Evolutionary conservation across 2,888 invertebrate species (phyloP).

Genomic region (Apotomis betuletana): DNA sequence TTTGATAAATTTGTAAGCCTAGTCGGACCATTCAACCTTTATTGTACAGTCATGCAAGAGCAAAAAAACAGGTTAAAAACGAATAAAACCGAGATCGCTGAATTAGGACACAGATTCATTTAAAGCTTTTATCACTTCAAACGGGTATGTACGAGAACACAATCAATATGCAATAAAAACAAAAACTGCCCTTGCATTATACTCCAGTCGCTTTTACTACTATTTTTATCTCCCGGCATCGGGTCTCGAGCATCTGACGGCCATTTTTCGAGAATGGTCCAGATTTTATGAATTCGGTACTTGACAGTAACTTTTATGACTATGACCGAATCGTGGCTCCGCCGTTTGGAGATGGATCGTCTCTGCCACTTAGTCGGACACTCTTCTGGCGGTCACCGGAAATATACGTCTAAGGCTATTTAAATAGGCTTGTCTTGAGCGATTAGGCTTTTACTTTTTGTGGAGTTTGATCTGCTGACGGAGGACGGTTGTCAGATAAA

Average conservation of each 20-base stretch:
- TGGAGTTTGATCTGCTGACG: no score
- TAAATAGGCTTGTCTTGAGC: not conserved
- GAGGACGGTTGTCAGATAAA: no score
- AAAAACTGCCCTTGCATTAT: conserved; percentile 3
- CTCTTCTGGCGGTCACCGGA: conserved; percentile 13
- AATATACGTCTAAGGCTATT: conserved; percentile 5
- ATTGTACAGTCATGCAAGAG: no score
- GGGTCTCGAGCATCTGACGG: conserved; percentile 11
- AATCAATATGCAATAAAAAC: conserved; percentile 11
- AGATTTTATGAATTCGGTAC: conserved; percentile 36
- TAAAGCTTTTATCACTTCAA: no score
- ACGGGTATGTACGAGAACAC: not conserved
- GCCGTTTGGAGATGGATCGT: conserved; percentile 11
- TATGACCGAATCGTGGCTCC: conserved; percentile 13
- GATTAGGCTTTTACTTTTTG: not conserved
- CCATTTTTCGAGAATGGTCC: conserved; percentile 23
- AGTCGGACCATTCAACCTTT: no score
- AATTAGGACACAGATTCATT: no score
- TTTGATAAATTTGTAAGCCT: no score
- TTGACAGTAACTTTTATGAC: conserved; percentile 36
- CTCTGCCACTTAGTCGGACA: not conserved
- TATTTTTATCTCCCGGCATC: conserved; percentile 17
- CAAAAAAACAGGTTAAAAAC: no score
- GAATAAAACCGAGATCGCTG: no score
- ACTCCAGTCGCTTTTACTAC: conserved; percentile 4